These are phyloP conservation scores for Drosophila tanythrix DNA, from an alignment of 2,888 invertebrate genomes.

Conservation along the genomic window DNA sequence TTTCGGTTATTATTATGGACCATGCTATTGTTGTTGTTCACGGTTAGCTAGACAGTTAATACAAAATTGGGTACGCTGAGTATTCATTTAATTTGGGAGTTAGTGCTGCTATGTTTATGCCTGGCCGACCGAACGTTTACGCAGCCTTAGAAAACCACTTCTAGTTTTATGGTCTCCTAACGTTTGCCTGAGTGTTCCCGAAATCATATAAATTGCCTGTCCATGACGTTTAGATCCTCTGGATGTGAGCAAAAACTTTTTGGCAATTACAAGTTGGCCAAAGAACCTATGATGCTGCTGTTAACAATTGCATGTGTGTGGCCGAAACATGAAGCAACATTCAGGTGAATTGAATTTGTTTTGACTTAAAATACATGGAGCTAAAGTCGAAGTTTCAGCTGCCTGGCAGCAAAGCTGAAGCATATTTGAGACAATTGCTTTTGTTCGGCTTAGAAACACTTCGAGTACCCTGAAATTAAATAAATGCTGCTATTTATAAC, in stretches of 20 bases:
- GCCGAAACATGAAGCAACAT: background rate
- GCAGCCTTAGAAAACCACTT: constrained; percentile 53
- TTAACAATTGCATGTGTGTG: constrained; percentile 23
- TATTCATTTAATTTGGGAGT: constrained; percentile 67
- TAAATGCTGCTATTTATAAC: constrained; percentile 63
- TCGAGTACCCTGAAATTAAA: constrained; percentile 33
- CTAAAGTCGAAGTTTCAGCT: background rate
- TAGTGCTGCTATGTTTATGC: constrained; percentile 47
- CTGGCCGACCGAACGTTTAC: constrained; percentile 50
- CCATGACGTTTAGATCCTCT: constrained; percentile 24
- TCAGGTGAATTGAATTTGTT: constrained; percentile 21
- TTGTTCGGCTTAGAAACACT: background rate
- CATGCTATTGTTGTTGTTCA: constrained; percentile 46
- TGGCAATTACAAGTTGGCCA: constrained; percentile 43
- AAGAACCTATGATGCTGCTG: constrained; percentile 16
- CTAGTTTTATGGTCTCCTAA: constrained; percentile 55
- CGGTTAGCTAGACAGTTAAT: constrained; percentile 68
- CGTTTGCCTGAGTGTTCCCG: constrained; percentile 46
- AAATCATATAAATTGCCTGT: constrained; percentile 68
- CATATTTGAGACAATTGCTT: constrained; percentile 26
- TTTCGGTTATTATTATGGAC: constrained; percentile 74
- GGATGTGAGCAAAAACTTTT: constrained; percentile 45
- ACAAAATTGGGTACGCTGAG: constrained; percentile 45
- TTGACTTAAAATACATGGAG: constrained; percentile 24
- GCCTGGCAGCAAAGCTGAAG: constrained; percentile 4